These are phyloP conservation scores for Bos taurus DNA, from an alignment of 2,113 vertebrate genomes.

Conservation along the genomic window DNA sequence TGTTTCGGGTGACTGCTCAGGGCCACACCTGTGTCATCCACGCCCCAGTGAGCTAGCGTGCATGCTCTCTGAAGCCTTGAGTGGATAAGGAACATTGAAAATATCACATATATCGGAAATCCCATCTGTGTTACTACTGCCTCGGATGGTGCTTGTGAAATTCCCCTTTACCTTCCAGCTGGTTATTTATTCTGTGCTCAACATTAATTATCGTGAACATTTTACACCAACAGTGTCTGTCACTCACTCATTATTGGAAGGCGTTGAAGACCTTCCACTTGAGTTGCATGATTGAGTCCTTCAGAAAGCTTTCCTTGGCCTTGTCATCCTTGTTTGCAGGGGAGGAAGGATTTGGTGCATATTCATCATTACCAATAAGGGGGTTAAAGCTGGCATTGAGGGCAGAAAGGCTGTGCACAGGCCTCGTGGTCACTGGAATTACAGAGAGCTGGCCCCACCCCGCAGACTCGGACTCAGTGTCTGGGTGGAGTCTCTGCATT, in stretches of 20 bases:
- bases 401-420: background rate
- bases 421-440: background rate
- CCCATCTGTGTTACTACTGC: background rate
- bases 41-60: background rate
- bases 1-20: background rate
- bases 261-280: background rate
- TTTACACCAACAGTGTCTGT: background rate
- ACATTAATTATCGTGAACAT: background rate
- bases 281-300: background rate
- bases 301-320: background rate
- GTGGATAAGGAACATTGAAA: background rate
- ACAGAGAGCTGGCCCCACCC: background rate
- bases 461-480: background rate
- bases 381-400: background rate
- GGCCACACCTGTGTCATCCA: background rate
- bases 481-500: background rate
- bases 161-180: background rate
- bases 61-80: background rate
- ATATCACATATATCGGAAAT: background rate
- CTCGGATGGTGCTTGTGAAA: background rate
- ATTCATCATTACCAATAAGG: background rate
- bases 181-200: slow-evolving; percentile 1
- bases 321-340: background rate
- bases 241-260: background rate
- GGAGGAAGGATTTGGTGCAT: background rate